These are phyloP conservation scores for Pitangus sulphuratus DNA, from an alignment of 2,797 vertebrate species.

Conservation along the genomic window DNA sequence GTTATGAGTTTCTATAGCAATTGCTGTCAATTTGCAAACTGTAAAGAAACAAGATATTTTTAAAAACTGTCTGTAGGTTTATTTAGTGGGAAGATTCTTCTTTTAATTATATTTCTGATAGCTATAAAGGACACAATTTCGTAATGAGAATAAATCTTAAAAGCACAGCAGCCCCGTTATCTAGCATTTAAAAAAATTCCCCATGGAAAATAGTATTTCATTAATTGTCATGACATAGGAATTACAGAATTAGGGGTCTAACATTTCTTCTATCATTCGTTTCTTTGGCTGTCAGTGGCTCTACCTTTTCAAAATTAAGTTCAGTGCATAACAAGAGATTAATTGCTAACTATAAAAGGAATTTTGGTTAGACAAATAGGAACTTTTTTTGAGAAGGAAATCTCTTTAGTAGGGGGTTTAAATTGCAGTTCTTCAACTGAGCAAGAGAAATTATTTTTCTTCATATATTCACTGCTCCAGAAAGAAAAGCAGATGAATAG, in stretches of 20 bases:
- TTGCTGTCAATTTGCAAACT: not conserved
- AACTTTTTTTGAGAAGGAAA: not conserved
- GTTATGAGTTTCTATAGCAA: not conserved
- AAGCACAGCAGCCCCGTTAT: slow-evolving; percentile 48
- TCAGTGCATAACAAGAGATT: slow-evolving; percentile 17
- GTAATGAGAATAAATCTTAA: slow-evolving; percentile 52
- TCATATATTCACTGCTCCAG: not conserved
- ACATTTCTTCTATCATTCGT: slow-evolving; percentile 52
- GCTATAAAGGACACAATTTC: slow-evolving; percentile 36
- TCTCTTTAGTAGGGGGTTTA: slow-evolving; percentile 6
- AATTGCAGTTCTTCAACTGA: not conserved
- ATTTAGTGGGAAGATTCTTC: slow-evolving; percentile 46
- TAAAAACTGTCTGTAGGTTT: slow-evolving; percentile 8
- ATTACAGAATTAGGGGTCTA: slow-evolving; percentile 54
- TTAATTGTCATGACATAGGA: slow-evolving; percentile 57
- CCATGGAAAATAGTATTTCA: slow-evolving; percentile 35
- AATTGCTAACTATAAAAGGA: slow-evolving; percentile 26
- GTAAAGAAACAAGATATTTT: not conserved
- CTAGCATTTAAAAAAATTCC: slow-evolving; percentile 21
- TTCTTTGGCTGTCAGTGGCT: slow-evolving; percentile 60
- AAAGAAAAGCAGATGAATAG: not conserved
- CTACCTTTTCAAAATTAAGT: slow-evolving; percentile 62
- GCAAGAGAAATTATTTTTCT: not conserved
- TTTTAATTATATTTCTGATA: slow-evolving; percentile 70
- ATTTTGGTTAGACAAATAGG: not conserved